phyloP scores from a whole-genome alignment of 2,113 vertebrate genomes.

The Oreochromis aureus region DNA sequence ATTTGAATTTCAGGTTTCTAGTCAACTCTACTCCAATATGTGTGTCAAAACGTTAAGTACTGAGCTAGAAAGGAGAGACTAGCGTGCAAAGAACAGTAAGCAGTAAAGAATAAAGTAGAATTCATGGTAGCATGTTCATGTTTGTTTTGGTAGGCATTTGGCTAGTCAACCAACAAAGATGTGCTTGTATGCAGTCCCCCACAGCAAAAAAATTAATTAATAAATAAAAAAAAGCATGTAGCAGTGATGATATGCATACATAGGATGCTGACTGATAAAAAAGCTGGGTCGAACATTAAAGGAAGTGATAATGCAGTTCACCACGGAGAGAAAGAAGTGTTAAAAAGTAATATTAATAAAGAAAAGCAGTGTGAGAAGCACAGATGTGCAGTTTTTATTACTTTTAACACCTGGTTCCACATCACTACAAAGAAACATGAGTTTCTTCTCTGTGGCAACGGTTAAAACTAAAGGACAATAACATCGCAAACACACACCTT shows the following conservation, averaged over 20 bases:
- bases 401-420: not conserved
- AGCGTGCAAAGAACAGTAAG: not conserved
- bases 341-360: not conserved
- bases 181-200: not conserved
- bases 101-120: not conserved
- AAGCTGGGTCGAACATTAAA: not conserved
- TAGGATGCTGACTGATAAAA: not conserved
- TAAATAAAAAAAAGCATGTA: not conserved
- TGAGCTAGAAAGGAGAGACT: not conserved
- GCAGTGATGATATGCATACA: not conserved
- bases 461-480: not conserved
- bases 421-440: not conserved
- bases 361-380: not conserved
- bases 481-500: not conserved
- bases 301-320: not conserved
- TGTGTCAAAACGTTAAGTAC: not conserved
- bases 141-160: not conserved
- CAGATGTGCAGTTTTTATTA: not conserved
- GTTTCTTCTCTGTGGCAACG: not conserved
- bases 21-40: not conserved
- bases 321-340: not conserved
- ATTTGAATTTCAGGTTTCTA: not conserved
- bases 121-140: not conserved
- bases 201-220: not conserved
- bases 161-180: not conserved